A percentile compares a stretch with the other conserved stretches of the same genome.
phyloP scores from a whole-genome alignment of 2,797 vertebrate species.

The Podargus strigoides region DNA sequence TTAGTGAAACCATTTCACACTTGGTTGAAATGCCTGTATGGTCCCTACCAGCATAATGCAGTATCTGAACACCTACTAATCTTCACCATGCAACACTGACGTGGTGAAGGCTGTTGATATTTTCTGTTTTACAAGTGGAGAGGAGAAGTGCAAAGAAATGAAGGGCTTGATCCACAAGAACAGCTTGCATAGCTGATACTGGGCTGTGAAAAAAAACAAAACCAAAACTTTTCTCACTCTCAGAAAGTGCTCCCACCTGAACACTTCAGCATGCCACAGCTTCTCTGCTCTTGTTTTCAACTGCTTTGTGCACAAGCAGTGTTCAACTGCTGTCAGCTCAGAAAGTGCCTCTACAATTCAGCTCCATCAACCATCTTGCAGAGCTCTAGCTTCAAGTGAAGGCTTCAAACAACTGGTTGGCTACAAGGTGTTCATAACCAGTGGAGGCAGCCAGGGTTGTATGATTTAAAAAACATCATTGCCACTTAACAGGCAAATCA shows the following conservation, averaged over 20 bases:
- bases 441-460: background rate
- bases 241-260: background rate
- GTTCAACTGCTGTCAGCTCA: background rate
- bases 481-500: background rate
- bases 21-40: background rate
- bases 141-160: background rate
- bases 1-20: background rate
- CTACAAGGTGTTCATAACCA: background rate
- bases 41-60: background rate
- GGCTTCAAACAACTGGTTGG: background rate
- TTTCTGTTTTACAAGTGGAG: too few relatives aligned
- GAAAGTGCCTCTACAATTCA: background rate
- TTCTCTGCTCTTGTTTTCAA: background rate
- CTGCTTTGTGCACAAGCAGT: background rate
- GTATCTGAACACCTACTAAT: background rate
- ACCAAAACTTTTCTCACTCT: background rate
- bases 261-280: background rate
- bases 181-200: background rate
- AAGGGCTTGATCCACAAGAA: background rate
- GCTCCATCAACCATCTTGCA: background rate
- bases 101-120: accelerated
- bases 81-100: accelerated
- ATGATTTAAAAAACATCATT: background rate
- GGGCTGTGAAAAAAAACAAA: too few relatives aligned
- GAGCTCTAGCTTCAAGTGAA: background rate